phyloP scores from a whole-genome alignment of 1,140 invertebrate species.

The Meteorus sp. region DNA sequence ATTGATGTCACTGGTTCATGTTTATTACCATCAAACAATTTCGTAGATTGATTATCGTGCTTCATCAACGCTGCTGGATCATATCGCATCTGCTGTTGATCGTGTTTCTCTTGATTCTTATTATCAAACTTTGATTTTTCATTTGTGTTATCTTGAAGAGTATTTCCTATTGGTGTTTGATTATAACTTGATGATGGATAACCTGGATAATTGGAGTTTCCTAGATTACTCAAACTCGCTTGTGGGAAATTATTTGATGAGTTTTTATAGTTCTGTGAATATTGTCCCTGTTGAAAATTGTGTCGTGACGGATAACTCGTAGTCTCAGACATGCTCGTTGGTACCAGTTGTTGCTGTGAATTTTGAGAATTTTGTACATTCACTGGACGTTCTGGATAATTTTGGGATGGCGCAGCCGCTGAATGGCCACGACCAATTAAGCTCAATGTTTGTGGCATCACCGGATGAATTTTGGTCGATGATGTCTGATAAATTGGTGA shows the following conservation, averaged over 20 bases:
- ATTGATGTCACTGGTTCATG: conserved; percentile 1
- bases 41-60: conserved; percentile 26
- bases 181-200: conserved; percentile 37
- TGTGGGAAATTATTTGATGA: conserved; percentile 28
- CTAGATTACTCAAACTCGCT: conserved; percentile 21
- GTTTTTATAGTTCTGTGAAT: conserved; percentile 36
- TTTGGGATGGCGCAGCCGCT: conserved; percentile 49
- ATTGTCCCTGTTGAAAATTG: conserved; percentile 33
- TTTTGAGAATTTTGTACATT: conserved; percentile 12
- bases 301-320: conserved; percentile 41
- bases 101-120: conserved; percentile 29
- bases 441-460: conserved; percentile 74
- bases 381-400: conserved; percentile 27
- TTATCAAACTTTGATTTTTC: conserved; percentile 1
- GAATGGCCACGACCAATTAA: conserved; percentile 54
- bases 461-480: conserved; percentile 78
- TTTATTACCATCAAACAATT: conserved; percentile 22
- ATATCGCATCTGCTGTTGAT: conserved; percentile 30
- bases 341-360: conserved; percentile 29
- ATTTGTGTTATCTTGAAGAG: conserved; percentile 17
- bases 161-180: conserved; percentile 35
- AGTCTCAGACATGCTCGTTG: conserved; percentile 28
- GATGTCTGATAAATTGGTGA: conserved; percentile 79
- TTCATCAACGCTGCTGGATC: conserved; percentile 21
- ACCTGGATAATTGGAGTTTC: conserved; percentile 30